A percentile compares a stretch with the other conserved stretches of the same genome.
Evolutionary conservation across 2,113 vertebrate genomes (phyloP).

Genomic region (Meleagris gallopavo): DNA sequence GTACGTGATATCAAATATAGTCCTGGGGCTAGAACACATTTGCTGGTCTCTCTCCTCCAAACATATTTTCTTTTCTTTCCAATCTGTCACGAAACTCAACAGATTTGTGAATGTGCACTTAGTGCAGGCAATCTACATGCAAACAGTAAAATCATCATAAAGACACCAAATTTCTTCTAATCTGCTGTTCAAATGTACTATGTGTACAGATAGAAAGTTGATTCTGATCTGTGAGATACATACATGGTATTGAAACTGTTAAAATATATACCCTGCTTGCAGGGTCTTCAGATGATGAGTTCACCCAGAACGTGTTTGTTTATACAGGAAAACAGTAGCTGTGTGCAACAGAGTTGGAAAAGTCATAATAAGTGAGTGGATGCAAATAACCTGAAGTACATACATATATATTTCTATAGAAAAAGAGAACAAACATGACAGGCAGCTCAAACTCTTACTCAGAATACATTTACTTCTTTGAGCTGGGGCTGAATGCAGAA

Average conservation of each 20-base stretch:
- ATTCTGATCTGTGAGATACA: neutral
- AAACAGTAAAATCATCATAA: neutral
- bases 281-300: neutral
- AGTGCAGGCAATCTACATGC: neutral
- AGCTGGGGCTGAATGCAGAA: neutral
- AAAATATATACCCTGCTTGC: neutral
- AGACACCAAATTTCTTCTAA: neutral
- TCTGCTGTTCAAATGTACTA: neutral
- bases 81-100: neutral
- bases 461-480: neutral
- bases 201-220: neutral
- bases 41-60: neutral
- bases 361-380: neutral
- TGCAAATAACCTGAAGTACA: neutral
- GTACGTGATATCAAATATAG: accelerated
- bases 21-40: neutral
- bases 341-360: neutral
- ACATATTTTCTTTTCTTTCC: neutral
- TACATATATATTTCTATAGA: neutral
- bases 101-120: neutral
- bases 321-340: neutral
- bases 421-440: neutral
- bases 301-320: neutral
- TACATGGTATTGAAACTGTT: neutral
- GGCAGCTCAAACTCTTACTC: neutral